A percentile compares a stretch with the other conserved stretches of the same genome.
Evolutionary conservation across 2,888 invertebrate species (phyloP).

Genomic region (Sarcophaga rosellei): DNA sequence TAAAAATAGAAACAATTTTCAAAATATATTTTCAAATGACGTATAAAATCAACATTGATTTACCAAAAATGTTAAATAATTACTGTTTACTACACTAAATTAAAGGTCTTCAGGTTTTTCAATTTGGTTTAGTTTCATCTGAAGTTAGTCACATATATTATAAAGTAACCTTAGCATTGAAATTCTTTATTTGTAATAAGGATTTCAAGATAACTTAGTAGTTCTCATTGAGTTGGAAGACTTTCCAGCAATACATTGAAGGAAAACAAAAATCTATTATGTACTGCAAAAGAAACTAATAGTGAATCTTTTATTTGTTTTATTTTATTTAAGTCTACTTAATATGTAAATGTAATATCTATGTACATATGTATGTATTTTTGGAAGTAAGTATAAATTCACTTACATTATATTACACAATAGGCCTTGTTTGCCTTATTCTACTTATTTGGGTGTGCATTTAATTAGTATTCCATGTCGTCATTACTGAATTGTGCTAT

Average conservation of each 20-base stretch:
- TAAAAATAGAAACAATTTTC: not conserved
- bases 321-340: no score
- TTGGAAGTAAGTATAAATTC: no score
- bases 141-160: no score
- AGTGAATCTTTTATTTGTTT: not conserved
- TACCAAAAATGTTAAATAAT: not conserved
- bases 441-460: conserved; percentile 35
- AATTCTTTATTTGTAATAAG: no score
- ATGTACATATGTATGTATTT: no score
- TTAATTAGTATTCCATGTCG: conserved; percentile 42
- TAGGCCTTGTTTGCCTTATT: conserved; percentile 36
- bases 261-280: no score
- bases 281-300: no score
- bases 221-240: no score
- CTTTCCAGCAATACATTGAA: no score
- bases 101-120: not conserved
- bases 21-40: not conserved
- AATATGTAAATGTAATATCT: no score
- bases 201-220: no score
- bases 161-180: no score
- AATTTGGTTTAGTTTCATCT: not conserved
- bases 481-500: conserved; percentile 37
- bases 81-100: not conserved
- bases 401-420: not conserved
- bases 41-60: not conserved